Evolutionary conservation across 2,797 vertebrate species (phyloP), one percentile per base, ranked within the genome.

Genomic region (Helostoma temminkii): DNA sequence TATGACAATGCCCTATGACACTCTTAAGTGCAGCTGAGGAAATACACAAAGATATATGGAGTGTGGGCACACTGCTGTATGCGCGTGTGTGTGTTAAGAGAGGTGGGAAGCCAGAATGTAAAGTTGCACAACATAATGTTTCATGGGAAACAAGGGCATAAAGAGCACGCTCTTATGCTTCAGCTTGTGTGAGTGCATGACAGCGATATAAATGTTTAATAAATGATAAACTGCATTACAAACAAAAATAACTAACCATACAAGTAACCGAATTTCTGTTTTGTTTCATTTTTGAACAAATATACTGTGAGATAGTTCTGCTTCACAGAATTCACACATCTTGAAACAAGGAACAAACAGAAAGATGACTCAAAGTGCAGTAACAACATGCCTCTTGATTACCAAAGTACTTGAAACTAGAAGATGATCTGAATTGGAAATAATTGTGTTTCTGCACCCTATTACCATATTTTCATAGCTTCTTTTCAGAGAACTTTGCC

Each of bases 21-120:
- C 49, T 50, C 63, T 69, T 68, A 75, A 85, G 61, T 69, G 81
- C 74, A 82, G 60, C 65, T 59, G 65, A 80, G 76, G 56, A 81
- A 64, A 81, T 70, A 63, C 71, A 66, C 28, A 70, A 34, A 54
- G 58, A 82, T 48, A 64, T 47, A 66, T 78, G 8, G 36, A 46
- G 50, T 1, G 19, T 19, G 45, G 37, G 36, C n/a, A 6, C 12
- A 15, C n/a, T 21, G 36, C 49, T 58, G 47, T 54, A 30, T 42
- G 22, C 53, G 10, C 53, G 47, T 5, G 21, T 64, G 47, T 16
- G 18, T 21, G 34, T 49, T 22, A 30, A 0, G 16, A 26, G 34
- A 47, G 6, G 32, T 16, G 18, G 28, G n/a, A 25, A n/a, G 49
- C 47, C 58, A 41, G 10, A 9, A 22, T 45, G 57, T 43, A 15